These are phyloP conservation scores for Isichthys henryi DNA, from an alignment of 2,113 vertebrate genomes.

Conservation along the genomic window DNA sequence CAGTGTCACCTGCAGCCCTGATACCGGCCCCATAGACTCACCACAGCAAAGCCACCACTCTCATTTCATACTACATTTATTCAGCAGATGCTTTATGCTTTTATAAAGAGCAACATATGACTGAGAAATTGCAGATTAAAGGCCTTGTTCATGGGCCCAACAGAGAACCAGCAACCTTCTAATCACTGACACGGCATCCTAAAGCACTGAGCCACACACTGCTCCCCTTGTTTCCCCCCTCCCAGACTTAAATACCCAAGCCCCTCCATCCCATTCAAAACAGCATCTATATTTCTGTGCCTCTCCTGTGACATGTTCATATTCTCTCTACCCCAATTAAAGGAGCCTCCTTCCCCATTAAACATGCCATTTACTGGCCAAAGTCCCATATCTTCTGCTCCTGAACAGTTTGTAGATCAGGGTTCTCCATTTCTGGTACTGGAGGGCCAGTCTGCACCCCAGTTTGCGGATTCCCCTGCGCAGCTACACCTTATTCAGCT, in stretches of 20 bases:
- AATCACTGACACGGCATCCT: background rate
- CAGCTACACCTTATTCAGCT: background rate
- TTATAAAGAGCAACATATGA: background rate
- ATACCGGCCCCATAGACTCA: background rate
- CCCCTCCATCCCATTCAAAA: background rate
- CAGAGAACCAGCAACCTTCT: background rate
- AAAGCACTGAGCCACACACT: background rate
- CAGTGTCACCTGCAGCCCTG: background rate
- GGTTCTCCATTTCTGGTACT: background rate
- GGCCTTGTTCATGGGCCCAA: background rate
- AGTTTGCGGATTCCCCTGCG: background rate
- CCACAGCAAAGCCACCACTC: background rate
- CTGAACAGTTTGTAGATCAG: background rate
- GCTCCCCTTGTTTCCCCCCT: background rate
- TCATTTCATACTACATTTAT: background rate
- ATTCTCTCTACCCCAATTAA: background rate
- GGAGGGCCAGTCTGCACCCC: background rate
- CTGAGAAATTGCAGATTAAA: background rate
- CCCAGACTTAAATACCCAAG: background rate
- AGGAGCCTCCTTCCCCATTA: background rate
- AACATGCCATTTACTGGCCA: background rate
- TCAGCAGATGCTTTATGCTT: background rate
- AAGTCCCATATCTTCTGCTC: background rate
- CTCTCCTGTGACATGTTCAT: background rate
- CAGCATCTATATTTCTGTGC: background rate